Percentiles rank a stretch among this genome's conserved stretches.
Evolutionary conservation across 2,113 vertebrate species (phyloP).

Genomic region (Callaeas wilsoni): DNA sequence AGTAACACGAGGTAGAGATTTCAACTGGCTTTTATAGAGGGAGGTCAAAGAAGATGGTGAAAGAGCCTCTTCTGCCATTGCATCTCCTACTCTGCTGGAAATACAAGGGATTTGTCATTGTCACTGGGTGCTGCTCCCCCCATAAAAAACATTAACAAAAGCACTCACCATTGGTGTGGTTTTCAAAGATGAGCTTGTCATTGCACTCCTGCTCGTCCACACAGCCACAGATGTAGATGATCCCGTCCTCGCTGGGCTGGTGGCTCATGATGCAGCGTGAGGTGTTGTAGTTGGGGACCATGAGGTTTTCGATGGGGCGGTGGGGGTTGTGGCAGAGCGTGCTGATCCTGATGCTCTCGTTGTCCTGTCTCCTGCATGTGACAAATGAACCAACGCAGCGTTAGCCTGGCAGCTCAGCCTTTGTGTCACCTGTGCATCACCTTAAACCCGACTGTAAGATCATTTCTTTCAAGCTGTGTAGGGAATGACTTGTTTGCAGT

Average conservation of each 20-base stretch:
- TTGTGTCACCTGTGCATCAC: accelerated
- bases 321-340: slow-evolving; percentile 82
- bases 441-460: background rate
- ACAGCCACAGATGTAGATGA: slow-evolving; percentile 81
- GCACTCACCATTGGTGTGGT: slow-evolving; percentile 75
- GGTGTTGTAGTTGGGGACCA: slow-evolving; percentile 80
- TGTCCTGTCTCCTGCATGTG: slow-evolving; percentile 77
- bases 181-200: slow-evolving; percentile 84
- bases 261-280: slow-evolving; percentile 79
- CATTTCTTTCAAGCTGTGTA: accelerated
- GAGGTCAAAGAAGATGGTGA: background rate
- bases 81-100: background rate
- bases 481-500: background rate
- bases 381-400: accelerated
- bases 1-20: accelerated
- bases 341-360: slow-evolving; percentile 80
- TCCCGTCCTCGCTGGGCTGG: slow-evolving; percentile 62
- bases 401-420: background rate
- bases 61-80: background rate
- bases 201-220: slow-evolving; percentile 84
- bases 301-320: slow-evolving; percentile 76
- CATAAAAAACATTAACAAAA: accelerated
- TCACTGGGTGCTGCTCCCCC: background rate
- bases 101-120: background rate
- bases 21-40: background rate